These are phyloP conservation scores for Scaptomyza pallida DNA, from an alignment of 1,140 invertebrate genomes.

Conservation along the genomic window DNA sequence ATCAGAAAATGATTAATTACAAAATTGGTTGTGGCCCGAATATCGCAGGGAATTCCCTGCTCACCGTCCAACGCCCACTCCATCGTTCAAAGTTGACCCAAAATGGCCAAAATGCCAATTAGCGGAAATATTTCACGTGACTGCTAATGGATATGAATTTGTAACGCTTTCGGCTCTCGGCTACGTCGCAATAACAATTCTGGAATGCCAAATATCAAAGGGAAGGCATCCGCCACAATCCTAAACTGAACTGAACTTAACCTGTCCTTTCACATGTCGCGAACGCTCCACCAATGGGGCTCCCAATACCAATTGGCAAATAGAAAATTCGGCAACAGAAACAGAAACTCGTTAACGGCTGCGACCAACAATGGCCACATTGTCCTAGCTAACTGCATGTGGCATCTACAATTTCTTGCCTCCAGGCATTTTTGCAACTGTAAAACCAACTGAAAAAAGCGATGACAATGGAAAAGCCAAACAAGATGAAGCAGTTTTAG, in stretches of 20 bases:
- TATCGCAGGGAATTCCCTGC: slow-evolving; percentile 2
- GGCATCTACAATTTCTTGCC: not conserved
- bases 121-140: slow-evolving; percentile 68
- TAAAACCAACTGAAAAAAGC: not conserved
- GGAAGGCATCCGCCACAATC: not conserved
- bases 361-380: not conserved
- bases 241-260: not conserved
- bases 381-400: slow-evolving; percentile 6
- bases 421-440: not conserved
- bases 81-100: not conserved
- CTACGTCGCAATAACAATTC: not conserved
- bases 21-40: slow-evolving; percentile 36
- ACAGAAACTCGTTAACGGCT: slow-evolving; percentile 15
- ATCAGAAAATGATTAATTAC: slow-evolving; percentile 80
- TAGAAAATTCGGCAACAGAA: not conserved
- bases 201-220: slow-evolving; percentile 54
- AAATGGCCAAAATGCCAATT: slow-evolving; percentile 69
- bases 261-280: slow-evolving; percentile 1
- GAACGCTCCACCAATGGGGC: too few species aligned
- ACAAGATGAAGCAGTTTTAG: too few species aligned
- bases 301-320: slow-evolving; percentile 4
- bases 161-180: slow-evolving; percentile 31
- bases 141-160: slow-evolving; percentile 73
- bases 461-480: not conserved
- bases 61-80: too few species aligned